Evolutionary conservation across 2,797 vertebrate genomes (phyloP), one percentile per base, ranked within the genome.

Genomic region (Ctenopoma multispine): DNA sequence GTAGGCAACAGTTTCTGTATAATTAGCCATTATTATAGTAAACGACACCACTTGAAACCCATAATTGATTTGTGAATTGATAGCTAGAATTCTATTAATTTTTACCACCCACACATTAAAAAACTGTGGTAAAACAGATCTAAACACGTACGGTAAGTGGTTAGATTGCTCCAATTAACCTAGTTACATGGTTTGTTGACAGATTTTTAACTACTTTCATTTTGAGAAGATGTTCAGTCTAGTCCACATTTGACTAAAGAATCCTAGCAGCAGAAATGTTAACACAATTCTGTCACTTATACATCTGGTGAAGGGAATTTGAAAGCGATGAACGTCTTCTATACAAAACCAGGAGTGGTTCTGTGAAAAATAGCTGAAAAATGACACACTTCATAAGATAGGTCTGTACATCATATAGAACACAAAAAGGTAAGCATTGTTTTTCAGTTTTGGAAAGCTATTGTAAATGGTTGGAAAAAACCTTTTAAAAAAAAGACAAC

Each of bases 1-100:
- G 70, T 73, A 9, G 67, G 78, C n/a, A 43, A 75, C n/a, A 70
- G 49, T 27, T 0, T 51, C 23, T 64, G 43, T 18, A 63, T 60
- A 43, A 65, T 78, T 38, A 51, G 13, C 63, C 7, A 72, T 56
- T 78, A 64, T 62, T 78, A 64, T 60, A 76, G 44, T 47, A 21
- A 69, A 18, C 63, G 49, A 58, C 51, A 48, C 69, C 56, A 72
- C 73, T 77, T 67, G 7, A 77, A 61, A 59, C 23, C 27, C 50
- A 51, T 10, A 81, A 79, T 72, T 66, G 36, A 47, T 68, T 62
- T 15, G 27, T 60, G 40, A 38, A 54, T 69, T 77, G 27, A 67
- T 69, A 58, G 58, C 21, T 27, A 57, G 21, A 7, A 65, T 69
- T 75, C 27, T 50, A 51, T 72, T 27, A 31, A 10, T 31, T 60